phyloP scores from a whole-genome alignment of 2,113 vertebrate species.

The Taurulus bubalis region DNA sequence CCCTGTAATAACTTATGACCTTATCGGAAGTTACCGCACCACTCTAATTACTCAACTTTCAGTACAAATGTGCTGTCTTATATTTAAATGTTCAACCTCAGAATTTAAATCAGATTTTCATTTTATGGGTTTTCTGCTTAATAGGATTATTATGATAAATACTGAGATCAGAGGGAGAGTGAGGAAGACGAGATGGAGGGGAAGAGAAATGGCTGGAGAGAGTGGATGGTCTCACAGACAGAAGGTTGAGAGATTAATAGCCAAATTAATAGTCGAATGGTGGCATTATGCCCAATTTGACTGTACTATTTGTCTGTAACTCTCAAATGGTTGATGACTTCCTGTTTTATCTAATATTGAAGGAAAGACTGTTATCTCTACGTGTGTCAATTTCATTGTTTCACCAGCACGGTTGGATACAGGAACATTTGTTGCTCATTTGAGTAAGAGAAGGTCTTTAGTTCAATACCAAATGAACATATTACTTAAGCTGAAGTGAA shows the following conservation, averaged over 20 bases:
- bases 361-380: background rate
- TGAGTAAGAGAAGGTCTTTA: background rate
- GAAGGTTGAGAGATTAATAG: slow-evolving; percentile 18
- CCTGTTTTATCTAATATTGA: background rate
- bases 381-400: background rate
- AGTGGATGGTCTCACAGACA: background rate
- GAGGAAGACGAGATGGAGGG: background rate
- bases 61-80: background rate
- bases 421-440: background rate
- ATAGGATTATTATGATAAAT: slow-evolving; percentile 27
- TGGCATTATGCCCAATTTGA: background rate
- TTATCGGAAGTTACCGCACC: background rate
- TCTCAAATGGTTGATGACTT: slow-evolving; percentile 13
- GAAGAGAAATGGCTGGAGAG: background rate
- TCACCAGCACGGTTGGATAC: background rate
- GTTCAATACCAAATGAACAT: background rate
- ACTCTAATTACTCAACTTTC: slow-evolving; percentile 3
- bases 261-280: slow-evolving; percentile 15
- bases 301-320: slow-evolving; percentile 12
- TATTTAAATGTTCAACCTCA: slow-evolving; percentile 37
- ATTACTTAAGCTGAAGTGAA: background rate
- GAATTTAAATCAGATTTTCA: slow-evolving; percentile 23
- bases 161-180: slow-evolving; percentile 16
- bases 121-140: slow-evolving; percentile 27
- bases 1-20: slow-evolving; percentile 15